Base-by-base conservation (phyloP, 2,888 invertebrate species). In the Oscheius myriophilus region DNA sequence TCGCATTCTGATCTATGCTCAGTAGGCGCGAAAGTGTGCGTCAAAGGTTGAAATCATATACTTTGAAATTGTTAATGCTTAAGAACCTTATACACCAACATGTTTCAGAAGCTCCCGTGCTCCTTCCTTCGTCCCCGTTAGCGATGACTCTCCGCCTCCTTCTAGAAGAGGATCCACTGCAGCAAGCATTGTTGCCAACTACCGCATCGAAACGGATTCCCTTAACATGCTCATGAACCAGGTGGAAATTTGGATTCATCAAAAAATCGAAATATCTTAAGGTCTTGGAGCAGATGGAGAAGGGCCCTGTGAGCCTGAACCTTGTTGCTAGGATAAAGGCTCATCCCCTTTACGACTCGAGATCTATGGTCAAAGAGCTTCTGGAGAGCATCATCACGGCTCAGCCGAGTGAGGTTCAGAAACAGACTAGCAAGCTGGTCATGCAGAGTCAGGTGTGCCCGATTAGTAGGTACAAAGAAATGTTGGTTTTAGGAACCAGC, bases 231-330 rank as follows among this genome's bases (percentile, higher is more conserved):
- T 85, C 33, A 85, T 85, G 85, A 85, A 85, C 67, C 84, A 85
- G 76, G 81, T 82, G 51, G 49, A 23, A 12, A n/a, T 12, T 16
- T 57, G 14, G n/a, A 12, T 43, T 18, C 0, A 45, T 16, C 7
- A 18, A 43, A 21, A 49, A 9, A 33, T 7, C 18, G 25, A 7
- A 14, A 41, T 25, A 23, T 7, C 7, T 70, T 12, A 54, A 81
- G 81, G 78, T 83, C 1, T 72, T 85, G 14, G 85, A 85, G 65
- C 85, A 86, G 57, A 86, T 86, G 84, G 85, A 86, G 59, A 82
- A 81, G 46, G 85, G 85, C 0, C 83, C 84, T 7, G 85, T 86
- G 21, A 82, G 78, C 70, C 69, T 85, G 69, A 85, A 86, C 62
- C 67, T 85, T 52, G 77, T 86, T 51, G 80, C 81, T 11, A 68